Base-by-base conservation (phyloP, 1,140 invertebrate genomes). In the Glossosoma conforme region DNA sequence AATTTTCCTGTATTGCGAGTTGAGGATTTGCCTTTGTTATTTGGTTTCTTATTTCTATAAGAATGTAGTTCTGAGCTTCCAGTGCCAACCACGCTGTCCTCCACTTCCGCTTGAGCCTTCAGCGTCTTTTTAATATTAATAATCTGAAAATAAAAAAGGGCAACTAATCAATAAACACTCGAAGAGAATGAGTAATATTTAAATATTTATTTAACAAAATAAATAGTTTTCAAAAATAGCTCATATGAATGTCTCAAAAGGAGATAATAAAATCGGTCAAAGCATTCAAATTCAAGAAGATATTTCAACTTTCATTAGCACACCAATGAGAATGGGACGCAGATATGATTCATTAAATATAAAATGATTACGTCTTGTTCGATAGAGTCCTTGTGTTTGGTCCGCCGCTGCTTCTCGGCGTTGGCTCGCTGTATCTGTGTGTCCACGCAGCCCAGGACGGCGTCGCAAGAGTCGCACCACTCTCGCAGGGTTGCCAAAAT, bases 381-480 rank as follows among this genome's bases (percentile, higher is more conserved):
- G 56, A 96, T 84, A 52, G 81, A 79, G 46, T 89, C 83, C 62
- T 89, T 89, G 55, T 92, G 86, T 61, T 84, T 80, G 10, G 88
- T 80, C 20, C 86, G 82, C 56, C 79, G 81, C 50, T 89, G 84
- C 65, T 96, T 97, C 54, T 91, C 85, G 20, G 73, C 61, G 69
- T 97, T 97, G 1, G 94, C 93, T 56, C 84, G 74, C 36, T 82
- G 78, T 58, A 97, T 93, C 76, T 97, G 93, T 40, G 81, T 78
- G 63, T 97, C 93, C 13, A 98, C 89, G 59, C 89, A 91, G 24
- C 77, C 80, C 32, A 96, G 76, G 18, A 97, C 89, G 18, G 83
- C 80, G 62, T 96, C 91, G 68, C 93, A 98, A 3, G 91, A 88
- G 54, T 89, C 82, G 66, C 91, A 93, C 91, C 91, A 96, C 54